Evolutionary conservation across 2,797 vertebrate genomes (phyloP).

Genomic region (Smutsia temminckii): DNA sequence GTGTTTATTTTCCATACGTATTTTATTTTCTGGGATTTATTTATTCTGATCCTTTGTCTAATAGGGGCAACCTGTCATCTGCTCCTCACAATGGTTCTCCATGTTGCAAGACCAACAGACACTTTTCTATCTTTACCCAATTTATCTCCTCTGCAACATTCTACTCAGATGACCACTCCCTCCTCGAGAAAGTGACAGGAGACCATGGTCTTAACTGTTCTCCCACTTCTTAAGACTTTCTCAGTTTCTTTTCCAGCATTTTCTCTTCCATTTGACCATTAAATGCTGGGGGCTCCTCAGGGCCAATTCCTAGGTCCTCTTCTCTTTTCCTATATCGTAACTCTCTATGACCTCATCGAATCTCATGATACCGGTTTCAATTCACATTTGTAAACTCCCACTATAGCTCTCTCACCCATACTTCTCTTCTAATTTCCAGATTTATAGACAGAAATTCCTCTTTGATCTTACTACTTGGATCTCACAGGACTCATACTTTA

Average conservation of each 20-base stretch:
- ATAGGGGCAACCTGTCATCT: background rate
- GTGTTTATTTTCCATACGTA: background rate
- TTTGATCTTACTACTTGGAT: background rate
- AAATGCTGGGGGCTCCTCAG: background rate
- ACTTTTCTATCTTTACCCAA: background rate
- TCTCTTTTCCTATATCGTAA: background rate
- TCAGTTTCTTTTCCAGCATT: background rate
- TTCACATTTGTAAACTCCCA: background rate
- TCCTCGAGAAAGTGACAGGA: background rate
- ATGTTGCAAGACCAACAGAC: background rate
- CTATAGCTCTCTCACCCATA: background rate
- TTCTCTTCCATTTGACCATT: background rate
- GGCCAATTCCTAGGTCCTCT: background rate
- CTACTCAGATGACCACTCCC: background rate
- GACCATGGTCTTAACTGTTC: background rate
- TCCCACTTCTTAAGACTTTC: background rate
- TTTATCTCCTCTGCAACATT: background rate
- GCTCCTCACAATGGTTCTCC: background rate
- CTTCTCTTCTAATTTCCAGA: background rate
- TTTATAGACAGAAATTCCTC: constrained; percentile 5
- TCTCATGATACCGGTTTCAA: constrained; percentile 11
- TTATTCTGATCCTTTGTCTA: background rate
- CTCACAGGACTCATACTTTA: background rate
- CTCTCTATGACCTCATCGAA: background rate
- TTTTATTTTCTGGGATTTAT: constrained; percentile 31